A percentile compares a stretch with the other conserved stretches of the same genome.
phyloP scores from a whole-genome alignment of 2,113 vertebrate species.

The Muntiacus muntjak region DNA sequence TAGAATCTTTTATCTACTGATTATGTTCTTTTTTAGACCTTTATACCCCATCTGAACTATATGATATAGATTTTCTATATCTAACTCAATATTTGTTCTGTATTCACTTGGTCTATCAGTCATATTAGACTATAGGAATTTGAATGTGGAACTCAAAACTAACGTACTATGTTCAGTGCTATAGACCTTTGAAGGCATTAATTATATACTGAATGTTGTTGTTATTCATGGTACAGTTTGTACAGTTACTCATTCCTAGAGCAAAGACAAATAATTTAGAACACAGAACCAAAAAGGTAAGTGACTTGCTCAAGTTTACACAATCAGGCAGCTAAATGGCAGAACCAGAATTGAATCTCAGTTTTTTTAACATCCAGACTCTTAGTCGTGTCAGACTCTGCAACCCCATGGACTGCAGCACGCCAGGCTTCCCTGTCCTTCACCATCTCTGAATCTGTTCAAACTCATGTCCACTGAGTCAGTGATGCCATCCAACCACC shows the following conservation, averaged over 20 bases:
- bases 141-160: background rate
- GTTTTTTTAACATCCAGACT: background rate
- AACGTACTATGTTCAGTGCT: background rate
- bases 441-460: background rate
- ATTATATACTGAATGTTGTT: background rate
- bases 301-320: background rate
- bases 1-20: background rate
- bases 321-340: background rate
- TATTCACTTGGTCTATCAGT: background rate
- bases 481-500: background rate
- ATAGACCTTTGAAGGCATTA: background rate
- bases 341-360: background rate
- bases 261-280: background rate
- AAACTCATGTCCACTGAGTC: background rate
- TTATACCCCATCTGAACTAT: background rate
- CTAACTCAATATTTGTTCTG: background rate
- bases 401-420: background rate
- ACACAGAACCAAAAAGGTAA: background rate
- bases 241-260: background rate
- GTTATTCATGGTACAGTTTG: background rate
- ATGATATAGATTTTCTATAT: background rate
- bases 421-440: background rate
- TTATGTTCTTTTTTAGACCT: background rate
- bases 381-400: background rate
- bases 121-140: background rate